Conservation (phyloP, 2,113 vertebrate genomes). For the Rostratula benghalensis region DNA sequence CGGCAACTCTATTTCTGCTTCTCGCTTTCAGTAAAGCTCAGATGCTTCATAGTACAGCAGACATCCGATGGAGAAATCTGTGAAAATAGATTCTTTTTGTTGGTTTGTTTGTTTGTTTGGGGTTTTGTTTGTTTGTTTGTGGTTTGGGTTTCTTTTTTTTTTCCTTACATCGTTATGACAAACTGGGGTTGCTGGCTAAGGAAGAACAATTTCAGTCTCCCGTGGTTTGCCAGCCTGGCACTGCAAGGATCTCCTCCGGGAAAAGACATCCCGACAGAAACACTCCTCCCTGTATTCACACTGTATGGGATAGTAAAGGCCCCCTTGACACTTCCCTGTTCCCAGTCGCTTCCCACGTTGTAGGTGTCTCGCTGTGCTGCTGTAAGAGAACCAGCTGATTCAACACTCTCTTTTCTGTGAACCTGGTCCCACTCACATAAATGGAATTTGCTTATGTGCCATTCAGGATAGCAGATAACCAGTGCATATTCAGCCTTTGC, state of each 20-base stretch:
- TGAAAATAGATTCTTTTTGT: neutral
- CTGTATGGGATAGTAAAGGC: neutral
- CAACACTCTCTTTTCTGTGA: too few relatives aligned
- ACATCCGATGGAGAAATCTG: neutral
- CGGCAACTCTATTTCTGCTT: fast-evolving
- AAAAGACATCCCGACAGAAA: fast-evolving
- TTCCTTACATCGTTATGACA: too few relatives aligned
- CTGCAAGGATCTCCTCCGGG: neutral
- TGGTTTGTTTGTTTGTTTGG: too few relatives aligned
- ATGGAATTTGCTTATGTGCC: neutral
- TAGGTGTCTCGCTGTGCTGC: fast-evolving
- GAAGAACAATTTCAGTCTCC: too few relatives aligned
- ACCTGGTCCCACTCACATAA: neutral
- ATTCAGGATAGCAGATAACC: neutral
- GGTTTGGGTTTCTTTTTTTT: too few relatives aligned
- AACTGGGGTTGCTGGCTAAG: neutral
- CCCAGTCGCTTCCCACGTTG: neutral
- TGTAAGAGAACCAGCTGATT: neutral
- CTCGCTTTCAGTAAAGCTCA: neutral
- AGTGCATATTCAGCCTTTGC: too few relatives aligned
- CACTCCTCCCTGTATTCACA: too few relatives aligned
- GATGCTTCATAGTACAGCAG: neutral
- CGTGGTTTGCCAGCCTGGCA: neutral
- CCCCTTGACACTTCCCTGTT: neutral
- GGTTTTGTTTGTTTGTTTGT: too few relatives aligned